phyloP scores from a whole-genome alignment of 1,140 invertebrate species.

The Macrostomum lignano region DNA sequence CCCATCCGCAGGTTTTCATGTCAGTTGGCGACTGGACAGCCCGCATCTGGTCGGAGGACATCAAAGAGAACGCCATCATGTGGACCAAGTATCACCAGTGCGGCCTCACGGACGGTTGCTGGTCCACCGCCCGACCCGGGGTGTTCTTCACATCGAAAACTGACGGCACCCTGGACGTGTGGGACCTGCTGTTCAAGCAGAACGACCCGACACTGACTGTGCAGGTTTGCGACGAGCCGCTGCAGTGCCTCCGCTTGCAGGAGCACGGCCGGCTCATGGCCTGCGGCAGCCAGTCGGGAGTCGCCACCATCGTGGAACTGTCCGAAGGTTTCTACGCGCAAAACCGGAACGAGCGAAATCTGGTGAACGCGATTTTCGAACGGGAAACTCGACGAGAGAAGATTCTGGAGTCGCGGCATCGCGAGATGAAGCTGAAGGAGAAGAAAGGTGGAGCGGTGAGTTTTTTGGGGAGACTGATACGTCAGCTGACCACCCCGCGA shows the following conservation, averaged over 20 bases:
- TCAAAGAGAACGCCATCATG: slow-evolving; percentile 55
- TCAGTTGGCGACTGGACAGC: slow-evolving; percentile 69
- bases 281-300: slow-evolving; percentile 51
- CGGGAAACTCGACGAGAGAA: slow-evolving; percentile 63
- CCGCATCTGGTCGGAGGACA: slow-evolving; percentile 66
- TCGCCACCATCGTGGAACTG: slow-evolving; percentile 51
- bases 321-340: slow-evolving; percentile 48
- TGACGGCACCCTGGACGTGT: slow-evolving; percentile 59
- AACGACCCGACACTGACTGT: slow-evolving; percentile 50
- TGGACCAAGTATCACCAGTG: slow-evolving; percentile 44
- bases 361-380: slow-evolving; percentile 59
- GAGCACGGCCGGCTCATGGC: slow-evolving; percentile 45
- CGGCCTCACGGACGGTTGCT: slow-evolving; percentile 44
- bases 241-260: slow-evolving; percentile 35
- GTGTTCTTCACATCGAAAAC: slow-evolving; percentile 55
- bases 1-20: too few species aligned
- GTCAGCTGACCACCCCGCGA: too few species aligned
- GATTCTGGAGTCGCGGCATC: slow-evolving; percentile 53
- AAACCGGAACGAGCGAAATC: slow-evolving; percentile 55
- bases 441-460: slow-evolving; percentile 17
- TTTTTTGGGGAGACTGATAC: too few species aligned
- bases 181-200: slow-evolving; percentile 52
- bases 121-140: slow-evolving; percentile 61
- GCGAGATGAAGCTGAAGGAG: slow-evolving; percentile 28
- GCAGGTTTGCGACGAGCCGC: slow-evolving; percentile 38